These are phyloP conservation scores for Zhengitettix transpicula DNA, from an alignment of 2,888 invertebrate species.

Conservation along the genomic window DNA sequence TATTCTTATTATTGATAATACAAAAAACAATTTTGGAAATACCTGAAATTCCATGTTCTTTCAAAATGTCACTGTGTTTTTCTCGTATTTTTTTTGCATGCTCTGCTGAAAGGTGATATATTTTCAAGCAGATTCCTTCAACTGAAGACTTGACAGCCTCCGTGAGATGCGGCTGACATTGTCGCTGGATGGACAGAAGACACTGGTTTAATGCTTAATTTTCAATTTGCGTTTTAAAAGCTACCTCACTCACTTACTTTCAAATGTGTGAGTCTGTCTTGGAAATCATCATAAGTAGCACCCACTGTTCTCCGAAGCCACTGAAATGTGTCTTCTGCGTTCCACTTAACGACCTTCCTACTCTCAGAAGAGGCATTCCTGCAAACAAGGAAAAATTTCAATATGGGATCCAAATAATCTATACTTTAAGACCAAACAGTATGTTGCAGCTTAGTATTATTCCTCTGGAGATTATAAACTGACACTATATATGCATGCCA, in stretches of 20 bases:
- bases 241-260: slow-evolving; percentile 31
- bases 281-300: slow-evolving; percentile 86
- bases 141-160: slow-evolving; percentile 90
- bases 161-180: slow-evolving; percentile 89
- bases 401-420: no score
- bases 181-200: slow-evolving; percentile 38
- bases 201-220: neutral
- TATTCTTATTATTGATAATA: neutral
- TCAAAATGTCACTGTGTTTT: slow-evolving; percentile 67
- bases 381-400: slow-evolving; percentile 4
- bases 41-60: slow-evolving; percentile 63
- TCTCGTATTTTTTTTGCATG: slow-evolving; percentile 82
- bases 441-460: no score
- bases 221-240: neutral
- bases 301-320: slow-evolving; percentile 87
- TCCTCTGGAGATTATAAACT: no score
- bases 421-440: no score
- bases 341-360: slow-evolving; percentile 95
- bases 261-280: slow-evolving; percentile 73
- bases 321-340: slow-evolving; percentile 92
- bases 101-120: slow-evolving; percentile 81
- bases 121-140: slow-evolving; percentile 87
- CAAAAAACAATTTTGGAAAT: slow-evolving; percentile 4
- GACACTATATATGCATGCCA: no score
- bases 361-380: slow-evolving; percentile 84